A percentile compares a stretch with the other conserved stretches of the same genome.
These are phyloP conservation scores for Emydoidea blandingii DNA, from an alignment of 2,797 vertebrate species.

Conservation along the genomic window DNA sequence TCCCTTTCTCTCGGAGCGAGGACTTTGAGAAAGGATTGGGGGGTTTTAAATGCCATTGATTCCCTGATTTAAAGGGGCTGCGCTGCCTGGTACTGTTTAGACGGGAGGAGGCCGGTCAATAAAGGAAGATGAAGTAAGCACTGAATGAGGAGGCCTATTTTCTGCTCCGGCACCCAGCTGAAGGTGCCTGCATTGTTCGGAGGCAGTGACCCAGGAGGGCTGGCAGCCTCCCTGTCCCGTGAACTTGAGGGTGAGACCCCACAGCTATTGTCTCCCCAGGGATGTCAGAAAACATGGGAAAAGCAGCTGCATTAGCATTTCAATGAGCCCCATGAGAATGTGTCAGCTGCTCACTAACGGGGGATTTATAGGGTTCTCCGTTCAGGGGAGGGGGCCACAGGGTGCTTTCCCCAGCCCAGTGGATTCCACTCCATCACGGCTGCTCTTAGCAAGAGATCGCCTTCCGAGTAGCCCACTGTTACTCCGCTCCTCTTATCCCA, in stretches of 20 bases:
- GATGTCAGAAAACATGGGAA: fast-evolving
- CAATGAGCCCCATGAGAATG: neutral
- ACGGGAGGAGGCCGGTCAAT: neutral
- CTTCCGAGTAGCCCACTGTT: neutral
- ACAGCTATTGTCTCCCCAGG: neutral
- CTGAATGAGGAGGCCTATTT: conserved; percentile 14
- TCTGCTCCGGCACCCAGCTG: neutral
- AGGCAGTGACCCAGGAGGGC: neutral
- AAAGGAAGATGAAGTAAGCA: conserved; percentile 19
- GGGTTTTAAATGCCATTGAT: neutral
- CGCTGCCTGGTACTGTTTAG: neutral
- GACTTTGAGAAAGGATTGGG: neutral
- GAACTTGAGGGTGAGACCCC: neutral
- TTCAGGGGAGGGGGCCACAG: neutral
- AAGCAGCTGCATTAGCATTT: neutral
- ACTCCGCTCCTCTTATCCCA: neutral
- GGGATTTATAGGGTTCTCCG: neutral
- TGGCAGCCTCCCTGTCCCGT: neutral
- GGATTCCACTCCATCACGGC: neutral
- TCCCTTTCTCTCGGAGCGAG: neutral
- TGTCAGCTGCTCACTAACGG: neutral
- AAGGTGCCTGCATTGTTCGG: neutral
- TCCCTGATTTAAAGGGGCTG: conserved; percentile 6
- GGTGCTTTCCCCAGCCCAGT: neutral
- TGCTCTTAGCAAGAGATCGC: neutral